Base-by-base conservation (phyloP, 2,113 vertebrate genomes). In the Ancistrus triradiatus region DNA sequence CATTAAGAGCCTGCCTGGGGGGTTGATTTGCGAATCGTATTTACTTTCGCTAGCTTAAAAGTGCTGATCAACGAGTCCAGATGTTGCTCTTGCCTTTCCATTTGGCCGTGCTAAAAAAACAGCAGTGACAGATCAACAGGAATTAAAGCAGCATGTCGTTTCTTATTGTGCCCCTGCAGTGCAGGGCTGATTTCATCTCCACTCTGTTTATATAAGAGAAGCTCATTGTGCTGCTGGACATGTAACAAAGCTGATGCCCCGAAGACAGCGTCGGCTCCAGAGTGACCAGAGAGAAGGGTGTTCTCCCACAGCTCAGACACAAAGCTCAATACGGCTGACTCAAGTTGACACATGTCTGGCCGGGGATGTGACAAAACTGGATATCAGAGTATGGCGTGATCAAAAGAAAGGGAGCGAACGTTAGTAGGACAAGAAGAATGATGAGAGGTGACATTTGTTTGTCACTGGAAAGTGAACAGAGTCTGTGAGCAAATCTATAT, bases 31-130 rank as follows among this genome's bases (percentile, higher is more conserved):
- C 50, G 66, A 40, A 15, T 57, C 19, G 27, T 42, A 47, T 43
- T 77, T 65, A 74, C 71, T 59, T 58, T 80, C 72, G 74, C 78
- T 75, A 65, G 67, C 81, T 78, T 52, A 77, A 81, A 74, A 47
- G 50, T 63, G 70, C 76, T 75, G 70, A 50, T 78, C 76, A 72
- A 78, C 58, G 27, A 68, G 63, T 75, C 77, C 83, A 82, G 81
- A 84, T 87, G 81, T 85, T 80, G 72, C 47, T 49, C 25, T 35
- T 44, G 57, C 66, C 70, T 58, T 66, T 48, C 35, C 35, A 35
- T 58, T 43, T 21, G 17, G 38, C 63, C 37, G 27, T 7, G 3
- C 7, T 31, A 3, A 7, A 31, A 31, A 31, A 22, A 58, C 25
- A 6, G 38, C n/a, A 27, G 25, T 18, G 22, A 25, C 35, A 40